Conservation (phyloP, 2,113 vertebrate genomes). For the Cacatua alba region DNA sequence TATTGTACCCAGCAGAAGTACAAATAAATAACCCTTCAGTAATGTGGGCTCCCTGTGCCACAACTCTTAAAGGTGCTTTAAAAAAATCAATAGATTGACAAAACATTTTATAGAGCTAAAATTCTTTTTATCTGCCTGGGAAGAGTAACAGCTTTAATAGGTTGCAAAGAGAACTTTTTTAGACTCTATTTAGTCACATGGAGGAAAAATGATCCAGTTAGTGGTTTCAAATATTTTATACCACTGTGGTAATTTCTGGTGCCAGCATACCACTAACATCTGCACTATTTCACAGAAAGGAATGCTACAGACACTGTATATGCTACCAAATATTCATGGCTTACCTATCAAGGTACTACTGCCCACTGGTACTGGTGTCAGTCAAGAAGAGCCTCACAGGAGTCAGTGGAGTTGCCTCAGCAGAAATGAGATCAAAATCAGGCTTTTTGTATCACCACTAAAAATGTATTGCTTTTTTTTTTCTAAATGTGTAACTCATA, state of each 20-base stretch:
- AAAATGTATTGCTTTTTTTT: background rate
- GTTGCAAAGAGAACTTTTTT: background rate
- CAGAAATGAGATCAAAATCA: background rate
- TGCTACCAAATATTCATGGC: background rate
- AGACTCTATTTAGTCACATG: background rate
- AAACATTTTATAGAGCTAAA: background rate
- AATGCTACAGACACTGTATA: background rate
- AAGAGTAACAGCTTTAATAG: background rate
- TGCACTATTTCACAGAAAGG: background rate
- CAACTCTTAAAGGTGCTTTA: background rate
- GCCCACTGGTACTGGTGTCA: background rate
- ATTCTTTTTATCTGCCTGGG: background rate
- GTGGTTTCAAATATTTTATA: conserved; percentile 20
- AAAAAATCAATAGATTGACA: background rate
- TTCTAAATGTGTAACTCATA: background rate
- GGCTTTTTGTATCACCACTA: background rate
- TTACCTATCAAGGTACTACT: background rate
- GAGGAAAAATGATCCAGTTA: background rate
- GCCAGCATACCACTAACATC: background rate
- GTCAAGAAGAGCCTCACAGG: background rate
- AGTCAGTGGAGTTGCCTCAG: background rate
- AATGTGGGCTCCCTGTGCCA: rapidly evolving
- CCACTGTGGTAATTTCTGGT: background rate
- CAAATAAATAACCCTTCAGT: background rate
- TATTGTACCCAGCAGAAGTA: background rate